A percentile compares a stretch with the other conserved stretches of the same genome.
phyloP scores from a whole-genome alignment of 2,113 vertebrate species.

The Xiphophorus maculatus region DNA sequence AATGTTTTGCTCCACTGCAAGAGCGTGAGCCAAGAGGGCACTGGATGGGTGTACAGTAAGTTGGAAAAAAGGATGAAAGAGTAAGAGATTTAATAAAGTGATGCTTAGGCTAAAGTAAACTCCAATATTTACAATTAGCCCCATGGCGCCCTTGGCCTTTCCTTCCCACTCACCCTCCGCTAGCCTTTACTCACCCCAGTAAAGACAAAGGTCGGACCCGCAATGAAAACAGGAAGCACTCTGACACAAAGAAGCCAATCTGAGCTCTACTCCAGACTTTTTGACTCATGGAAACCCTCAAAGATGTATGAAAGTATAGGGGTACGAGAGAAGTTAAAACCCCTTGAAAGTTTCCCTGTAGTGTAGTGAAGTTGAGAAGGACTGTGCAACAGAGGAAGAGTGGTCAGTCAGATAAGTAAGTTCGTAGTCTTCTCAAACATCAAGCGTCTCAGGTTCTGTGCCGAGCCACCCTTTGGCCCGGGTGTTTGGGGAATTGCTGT shows the following conservation, averaged over 20 bases:
- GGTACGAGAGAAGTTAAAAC: conserved; percentile 58
- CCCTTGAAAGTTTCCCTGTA: conserved; percentile 45
- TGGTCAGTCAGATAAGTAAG: conserved; percentile 65
- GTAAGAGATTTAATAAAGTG: conserved; percentile 61
- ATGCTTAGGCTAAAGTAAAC: conserved; percentile 82
- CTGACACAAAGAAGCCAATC: conserved; percentile 87
- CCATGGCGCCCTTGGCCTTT: conserved; percentile 82
- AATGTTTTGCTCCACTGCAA: conserved; percentile 84
- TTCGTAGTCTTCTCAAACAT: conserved; percentile 67
- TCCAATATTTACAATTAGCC: conserved; percentile 87
- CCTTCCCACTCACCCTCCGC: conserved; percentile 84
- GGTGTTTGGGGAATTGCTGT: conserved; percentile 79
- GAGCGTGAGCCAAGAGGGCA: conserved; percentile 65
- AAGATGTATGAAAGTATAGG: conserved; percentile 79
- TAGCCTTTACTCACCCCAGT: conserved; percentile 79
- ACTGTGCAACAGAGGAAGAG: conserved; percentile 32
- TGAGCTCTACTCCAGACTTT: conserved; percentile 73
- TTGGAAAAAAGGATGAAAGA: not conserved
- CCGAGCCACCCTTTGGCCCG: conserved; percentile 73
- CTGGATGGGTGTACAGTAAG: conserved; percentile 52
- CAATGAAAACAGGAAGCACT: conserved; percentile 95
- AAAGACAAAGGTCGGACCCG: conserved; percentile 88
- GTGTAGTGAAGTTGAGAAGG: conserved; percentile 40
- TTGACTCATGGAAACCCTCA: conserved; percentile 78
- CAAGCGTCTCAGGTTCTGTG: conserved; percentile 79